phyloP scores from a whole-genome alignment of 2,888 invertebrate species.

The Lysandra coridon region DNA sequence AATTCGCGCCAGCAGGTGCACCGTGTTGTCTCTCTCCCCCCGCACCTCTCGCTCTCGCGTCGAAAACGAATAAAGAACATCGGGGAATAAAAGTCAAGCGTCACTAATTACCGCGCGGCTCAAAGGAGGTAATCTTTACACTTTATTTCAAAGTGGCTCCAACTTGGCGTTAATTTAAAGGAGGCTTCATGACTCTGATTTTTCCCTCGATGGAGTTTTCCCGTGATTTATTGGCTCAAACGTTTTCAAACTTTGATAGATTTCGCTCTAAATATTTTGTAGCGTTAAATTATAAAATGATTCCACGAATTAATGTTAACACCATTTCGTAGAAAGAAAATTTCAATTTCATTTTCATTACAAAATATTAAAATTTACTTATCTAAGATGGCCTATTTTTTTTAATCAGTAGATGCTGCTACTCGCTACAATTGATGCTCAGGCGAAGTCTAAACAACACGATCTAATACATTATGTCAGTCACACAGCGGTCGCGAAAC shows the following conservation, averaged over 20 bases:
- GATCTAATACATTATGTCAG: slow-evolving; percentile 59
- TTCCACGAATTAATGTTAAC: not conserved
- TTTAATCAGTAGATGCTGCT: not conserved
- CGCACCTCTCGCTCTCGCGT: slow-evolving; percentile 55
- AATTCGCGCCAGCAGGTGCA: slow-evolving; percentile 79
- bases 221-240: slow-evolving; percentile 68
- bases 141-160: slow-evolving; percentile 72
- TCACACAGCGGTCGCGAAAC: slow-evolving; percentile 62
- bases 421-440: not conserved
- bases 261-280: slow-evolving; percentile 17
- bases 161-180: slow-evolving; percentile 79
- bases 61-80: slow-evolving; percentile 76
- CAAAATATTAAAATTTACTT: not conserved
- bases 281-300: not conserved
- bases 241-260: slow-evolving; percentile 12
- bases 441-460: slow-evolving; percentile 28
- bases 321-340: not conserved
- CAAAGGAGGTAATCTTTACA: slow-evolving; percentile 78
- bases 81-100: slow-evolving; percentile 81
- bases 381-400: not conserved
- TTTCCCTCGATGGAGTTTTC: slow-evolving; percentile 66
- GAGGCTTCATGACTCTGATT: slow-evolving; percentile 75
- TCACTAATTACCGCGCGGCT: slow-evolving; percentile 78
- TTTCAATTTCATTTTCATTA: not conserved
- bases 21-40: slow-evolving; percentile 60